phyloP scores from a whole-genome alignment of 1,140 invertebrate species.

The Oncopeltus fasciatus region DNA sequence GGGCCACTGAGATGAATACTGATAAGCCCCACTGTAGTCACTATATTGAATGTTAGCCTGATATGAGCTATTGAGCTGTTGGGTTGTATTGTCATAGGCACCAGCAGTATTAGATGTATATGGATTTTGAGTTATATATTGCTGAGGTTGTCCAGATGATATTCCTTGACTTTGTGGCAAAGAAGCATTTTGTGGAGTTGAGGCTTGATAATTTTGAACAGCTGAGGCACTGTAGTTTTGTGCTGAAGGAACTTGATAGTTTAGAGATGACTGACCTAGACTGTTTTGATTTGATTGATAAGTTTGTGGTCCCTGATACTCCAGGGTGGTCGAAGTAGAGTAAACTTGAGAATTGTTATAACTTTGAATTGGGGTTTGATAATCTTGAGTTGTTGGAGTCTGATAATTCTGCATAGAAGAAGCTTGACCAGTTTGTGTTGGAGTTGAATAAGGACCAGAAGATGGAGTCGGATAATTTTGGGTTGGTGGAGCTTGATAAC shows the following conservation, averaged over 20 bases:
- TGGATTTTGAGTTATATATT: neutral
- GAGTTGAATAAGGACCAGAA: neutral
- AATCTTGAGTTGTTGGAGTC: neutral
- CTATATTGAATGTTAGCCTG: neutral
- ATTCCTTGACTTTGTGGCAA: neutral
- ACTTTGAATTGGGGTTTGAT: neutral
- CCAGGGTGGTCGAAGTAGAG: no score
- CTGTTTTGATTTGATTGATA: no score
- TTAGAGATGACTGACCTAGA: no score
- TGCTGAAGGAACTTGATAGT: neutral
- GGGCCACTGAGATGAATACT: neutral
- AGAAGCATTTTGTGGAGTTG: conserved; percentile 18
- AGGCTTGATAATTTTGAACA: neutral
- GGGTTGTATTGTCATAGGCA: neutral
- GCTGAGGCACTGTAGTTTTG: neutral
- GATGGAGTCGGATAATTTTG: neutral
- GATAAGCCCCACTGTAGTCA: neutral
- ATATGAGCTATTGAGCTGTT: neutral
- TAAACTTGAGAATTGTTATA: no score
- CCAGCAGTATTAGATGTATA: neutral
- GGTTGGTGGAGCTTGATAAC: neutral
- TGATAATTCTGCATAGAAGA: neutral
- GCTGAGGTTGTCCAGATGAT: neutral
- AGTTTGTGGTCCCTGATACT: no score
- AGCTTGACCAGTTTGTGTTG: neutral